A percentile compares a stretch with the other conserved stretches of the same genome.
Evolutionary conservation across 2,113 vertebrate genomes (phyloP).

Genomic region (Nibea albiflora): DNA sequence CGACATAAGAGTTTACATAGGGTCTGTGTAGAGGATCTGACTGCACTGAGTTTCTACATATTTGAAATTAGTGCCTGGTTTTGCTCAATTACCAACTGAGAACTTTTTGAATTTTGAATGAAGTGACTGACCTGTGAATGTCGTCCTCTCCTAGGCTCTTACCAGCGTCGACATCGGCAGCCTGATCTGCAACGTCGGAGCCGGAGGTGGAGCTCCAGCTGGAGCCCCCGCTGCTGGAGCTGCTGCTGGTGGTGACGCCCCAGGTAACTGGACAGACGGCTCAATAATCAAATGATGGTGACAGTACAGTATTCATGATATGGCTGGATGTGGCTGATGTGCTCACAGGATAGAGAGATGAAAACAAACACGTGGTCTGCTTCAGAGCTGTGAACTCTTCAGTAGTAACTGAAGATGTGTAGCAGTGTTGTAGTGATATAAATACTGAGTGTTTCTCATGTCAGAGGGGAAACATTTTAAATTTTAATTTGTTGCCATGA

Average conservation of each 20-base stretch:
- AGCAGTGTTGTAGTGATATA: too few relatives aligned
- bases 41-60: neutral
- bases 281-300: neutral
- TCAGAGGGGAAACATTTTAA: neutral
- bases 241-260: slow-evolving; percentile 82
- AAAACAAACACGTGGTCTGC: neutral
- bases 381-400: neutral
- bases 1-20: too few relatives aligned
- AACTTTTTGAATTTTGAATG: neutral
- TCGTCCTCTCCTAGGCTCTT: slow-evolving; percentile 84
- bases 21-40: neutral
- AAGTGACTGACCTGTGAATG: neutral
- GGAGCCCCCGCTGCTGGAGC: slow-evolving; percentile 83
- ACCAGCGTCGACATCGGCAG: slow-evolving; percentile 92
- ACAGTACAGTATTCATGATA: neutral
- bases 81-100: neutral
- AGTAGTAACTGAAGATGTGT: neutral
- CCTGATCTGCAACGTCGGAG: slow-evolving; percentile 95
- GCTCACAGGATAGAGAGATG: neutral
- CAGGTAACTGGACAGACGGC: slow-evolving; percentile 80
- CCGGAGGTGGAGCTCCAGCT: slow-evolving; percentile 87
- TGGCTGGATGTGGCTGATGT: neutral
- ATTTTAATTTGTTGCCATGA: neutral
- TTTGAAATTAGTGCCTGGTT: too few relatives aligned
- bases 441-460: neutral